These are phyloP conservation scores for Ginglymostoma cirratum DNA, from an alignment of 2,113 vertebrate species.

Conservation along the genomic window DNA sequence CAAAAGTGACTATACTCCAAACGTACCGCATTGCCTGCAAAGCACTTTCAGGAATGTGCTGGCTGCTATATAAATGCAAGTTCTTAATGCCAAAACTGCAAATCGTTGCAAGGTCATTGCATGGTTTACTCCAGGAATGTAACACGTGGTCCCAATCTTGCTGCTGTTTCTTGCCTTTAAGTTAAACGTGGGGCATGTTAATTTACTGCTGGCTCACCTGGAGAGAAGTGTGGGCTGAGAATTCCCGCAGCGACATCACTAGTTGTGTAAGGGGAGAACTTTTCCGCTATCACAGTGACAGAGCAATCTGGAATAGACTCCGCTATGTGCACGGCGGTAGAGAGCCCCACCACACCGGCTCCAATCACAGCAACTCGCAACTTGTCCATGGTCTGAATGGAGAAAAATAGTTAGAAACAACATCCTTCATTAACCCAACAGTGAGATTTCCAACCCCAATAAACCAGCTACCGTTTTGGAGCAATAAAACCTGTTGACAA, in stretches of 20 bases:
- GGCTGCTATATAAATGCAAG: background rate
- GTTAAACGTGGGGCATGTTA: background rate
- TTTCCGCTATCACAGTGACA: conserved; percentile 68
- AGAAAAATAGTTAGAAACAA: conserved; percentile 41
- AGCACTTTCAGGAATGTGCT: background rate
- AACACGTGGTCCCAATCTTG: background rate
- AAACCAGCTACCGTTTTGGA: background rate
- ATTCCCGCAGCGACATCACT: conserved; percentile 84
- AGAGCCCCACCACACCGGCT: conserved; percentile 76
- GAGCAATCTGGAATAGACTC: conserved; percentile 61
- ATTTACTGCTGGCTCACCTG: conserved; percentile 57
- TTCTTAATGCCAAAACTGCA: background rate
- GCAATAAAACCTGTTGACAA: background rate
- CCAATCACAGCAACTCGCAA: conserved; percentile 67
- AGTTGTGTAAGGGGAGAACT: conserved; percentile 76
- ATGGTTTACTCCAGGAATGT: background rate
- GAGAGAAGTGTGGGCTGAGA: conserved; percentile 60
- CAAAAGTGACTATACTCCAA: background rate
- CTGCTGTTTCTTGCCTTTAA: background rate
- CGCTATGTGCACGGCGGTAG: conserved; percentile 69
- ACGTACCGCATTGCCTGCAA: background rate
- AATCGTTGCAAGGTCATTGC: background rate
- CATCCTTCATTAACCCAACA: background rate
- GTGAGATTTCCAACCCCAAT: background rate
- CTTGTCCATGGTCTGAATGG: conserved; percentile 45